Evolutionary conservation across 1,140 invertebrate species (phyloP).

Genomic region (Nephila pilipes): DNA sequence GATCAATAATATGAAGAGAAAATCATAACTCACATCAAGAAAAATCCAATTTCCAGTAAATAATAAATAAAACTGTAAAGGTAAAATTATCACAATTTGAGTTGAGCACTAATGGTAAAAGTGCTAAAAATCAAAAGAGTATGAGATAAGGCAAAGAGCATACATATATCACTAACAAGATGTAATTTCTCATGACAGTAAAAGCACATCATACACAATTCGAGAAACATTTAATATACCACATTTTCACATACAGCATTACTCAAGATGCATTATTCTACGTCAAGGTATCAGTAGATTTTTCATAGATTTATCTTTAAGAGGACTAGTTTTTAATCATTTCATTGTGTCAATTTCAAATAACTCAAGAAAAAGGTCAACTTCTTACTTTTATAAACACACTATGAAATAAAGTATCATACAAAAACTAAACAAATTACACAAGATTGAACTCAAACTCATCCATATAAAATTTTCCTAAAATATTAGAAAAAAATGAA

Average conservation of each 20-base stretch:
- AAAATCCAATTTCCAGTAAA: neutral
- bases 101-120: neutral
- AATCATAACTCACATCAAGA: neutral
- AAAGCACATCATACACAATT: neutral
- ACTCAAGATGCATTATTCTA: neutral
- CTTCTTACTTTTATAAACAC: neutral
- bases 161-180: neutral
- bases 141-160: neutral
- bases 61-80: neutral
- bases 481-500: too few relatives aligned
- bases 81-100: slow-evolving; percentile 8
- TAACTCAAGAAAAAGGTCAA: too few relatives aligned
- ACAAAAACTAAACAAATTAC: neutral
- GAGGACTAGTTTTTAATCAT: neutral
- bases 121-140: neutral
- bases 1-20: neutral
- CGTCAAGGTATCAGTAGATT: neutral
- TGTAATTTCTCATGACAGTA: neutral
- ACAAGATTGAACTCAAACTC: neutral
- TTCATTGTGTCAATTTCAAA: too few relatives aligned
- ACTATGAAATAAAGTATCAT: neutral
- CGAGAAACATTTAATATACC: slow-evolving; percentile 15
- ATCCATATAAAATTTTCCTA: neutral
- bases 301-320: neutral
- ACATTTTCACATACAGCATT: neutral